Conservation (phyloP, 2,797 vertebrate species). For the Merluccius polli region DNA sequence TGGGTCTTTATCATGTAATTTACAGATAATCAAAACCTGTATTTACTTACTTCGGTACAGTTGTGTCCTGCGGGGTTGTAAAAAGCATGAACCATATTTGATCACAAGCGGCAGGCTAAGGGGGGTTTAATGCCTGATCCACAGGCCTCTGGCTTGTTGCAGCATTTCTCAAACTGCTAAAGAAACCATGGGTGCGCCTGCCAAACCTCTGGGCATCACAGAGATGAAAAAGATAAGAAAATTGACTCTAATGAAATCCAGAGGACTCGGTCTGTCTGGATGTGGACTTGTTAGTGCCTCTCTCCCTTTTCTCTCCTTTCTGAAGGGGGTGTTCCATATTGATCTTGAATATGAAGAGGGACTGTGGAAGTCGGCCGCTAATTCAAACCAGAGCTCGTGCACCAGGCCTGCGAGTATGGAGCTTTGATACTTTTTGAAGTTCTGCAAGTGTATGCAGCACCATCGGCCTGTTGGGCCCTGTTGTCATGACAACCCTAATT, state of each 20-base stretch:
- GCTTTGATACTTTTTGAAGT: conserved; percentile 99
- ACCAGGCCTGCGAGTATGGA: conserved; percentile 80
- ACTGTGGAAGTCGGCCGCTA: conserved; percentile 88
- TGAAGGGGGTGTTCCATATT: conserved; percentile 70
- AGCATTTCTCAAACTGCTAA: conserved; percentile 88
- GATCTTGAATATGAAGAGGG: conserved; percentile 95
- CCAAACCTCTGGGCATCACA: conserved; percentile 93
- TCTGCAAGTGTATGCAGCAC: conserved; percentile 87
- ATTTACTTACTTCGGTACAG: conserved; percentile 59
- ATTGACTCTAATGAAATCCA: conserved; percentile 99
- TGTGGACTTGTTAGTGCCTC: conserved; percentile 65
- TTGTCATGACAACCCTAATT: conserved; percentile 98
- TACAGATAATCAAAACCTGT: conserved; percentile 48
- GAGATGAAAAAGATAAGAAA: conserved; percentile 99
- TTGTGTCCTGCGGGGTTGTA: conserved; percentile 84
- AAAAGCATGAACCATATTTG: conserved; percentile 96
- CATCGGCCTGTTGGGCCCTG: conserved; percentile 86
- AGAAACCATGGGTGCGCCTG: conserved; percentile 86
- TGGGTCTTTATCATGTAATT: conserved; percentile 30
- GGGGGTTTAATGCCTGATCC: conserved; percentile 95
- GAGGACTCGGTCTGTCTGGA: conserved; percentile 79
- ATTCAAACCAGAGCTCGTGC: conserved; percentile 95
- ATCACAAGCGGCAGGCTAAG: conserved; percentile 93
- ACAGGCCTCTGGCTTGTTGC: conserved; percentile 84
- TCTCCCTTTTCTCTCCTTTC: conserved; percentile 47